Base-by-base conservation (phyloP, 2,797 vertebrate genomes). In the Micropoecilia bifurca region DNA sequence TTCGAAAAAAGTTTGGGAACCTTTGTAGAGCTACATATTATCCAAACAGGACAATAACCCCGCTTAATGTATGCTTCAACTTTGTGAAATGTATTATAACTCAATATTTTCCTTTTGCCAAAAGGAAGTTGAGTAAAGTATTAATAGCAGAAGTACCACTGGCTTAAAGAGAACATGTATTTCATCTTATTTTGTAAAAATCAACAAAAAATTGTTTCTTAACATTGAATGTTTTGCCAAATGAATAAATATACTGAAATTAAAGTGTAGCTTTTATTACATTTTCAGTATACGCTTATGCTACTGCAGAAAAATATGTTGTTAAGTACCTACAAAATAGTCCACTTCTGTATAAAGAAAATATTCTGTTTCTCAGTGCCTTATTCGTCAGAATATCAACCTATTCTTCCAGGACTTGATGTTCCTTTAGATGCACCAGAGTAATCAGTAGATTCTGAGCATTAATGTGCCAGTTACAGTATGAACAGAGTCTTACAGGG, bases 401-500 rank as follows among this genome's bases (percentile, higher is more conserved):
- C 77, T 73, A n/a, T 20, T 22, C 57, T 74, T 36, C 30, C 75
- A 75, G 55, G 72, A 55, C 53, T 80, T 68, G 69, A 10, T 39
- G 63, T 68, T 76, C 74, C 59, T 74, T 68, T 80, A 85, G 83
- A 78, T 75, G 47, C 68, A 53, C 43, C 39, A 22, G 66, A 59
- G 74, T 87, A 90, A 92, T 88, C 73, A 87, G 18, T n/a, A 72
- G 83, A 30, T 77, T 79, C 76, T 79, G 83, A 85, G 75, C 87
- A 91, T 90, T 85, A 83, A 68, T 14, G 74, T 73, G 76, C 63
- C 74, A 43, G 82, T 74, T 83, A 86, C 72, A n/a, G 85, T 90
- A 91, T 85, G 90, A 92, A 92, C 75, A 79, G 75, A 82, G 87
- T 83, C 77, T 73, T 74, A 6, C 50, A 66, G 83, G 78, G 78